Evolutionary conservation across 2,797 vertebrate genomes (phyloP).

Genomic region (Dicrostonyx torquatus): DNA sequence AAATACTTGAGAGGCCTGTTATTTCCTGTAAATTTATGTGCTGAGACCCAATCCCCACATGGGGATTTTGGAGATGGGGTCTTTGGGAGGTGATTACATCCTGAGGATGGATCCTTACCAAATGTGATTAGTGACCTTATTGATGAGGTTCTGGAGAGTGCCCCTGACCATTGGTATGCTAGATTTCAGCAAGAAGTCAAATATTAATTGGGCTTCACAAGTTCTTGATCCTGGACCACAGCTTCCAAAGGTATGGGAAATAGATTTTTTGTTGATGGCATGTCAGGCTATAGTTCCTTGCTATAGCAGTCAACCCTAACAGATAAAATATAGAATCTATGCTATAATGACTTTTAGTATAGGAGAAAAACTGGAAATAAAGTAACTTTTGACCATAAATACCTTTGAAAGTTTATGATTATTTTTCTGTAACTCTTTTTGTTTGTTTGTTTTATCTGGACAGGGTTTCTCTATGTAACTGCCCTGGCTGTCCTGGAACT

Average conservation of each 20-base stretch:
- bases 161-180: background rate
- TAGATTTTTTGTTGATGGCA: background rate
- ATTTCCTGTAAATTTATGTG: background rate
- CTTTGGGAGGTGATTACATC: background rate
- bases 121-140: background rate
- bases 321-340: background rate
- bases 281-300: background rate
- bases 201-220: background rate
- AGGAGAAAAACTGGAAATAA: constrained; percentile 29
- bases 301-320: background rate
- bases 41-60: background rate
- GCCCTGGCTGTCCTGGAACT: background rate
- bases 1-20: background rate
- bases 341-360: background rate
- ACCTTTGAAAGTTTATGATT: background rate
- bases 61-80: background rate
- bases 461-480: background rate
- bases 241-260: background rate
- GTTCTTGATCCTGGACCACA: background rate
- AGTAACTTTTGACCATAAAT: background rate
- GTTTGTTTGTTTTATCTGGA: background rate
- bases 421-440: constrained; percentile 9
- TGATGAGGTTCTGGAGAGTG: background rate
- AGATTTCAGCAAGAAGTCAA: background rate
- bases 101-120: background rate